Conservation (phyloP, 1,140 invertebrate species). For the Euglossa dilemma region DNA sequence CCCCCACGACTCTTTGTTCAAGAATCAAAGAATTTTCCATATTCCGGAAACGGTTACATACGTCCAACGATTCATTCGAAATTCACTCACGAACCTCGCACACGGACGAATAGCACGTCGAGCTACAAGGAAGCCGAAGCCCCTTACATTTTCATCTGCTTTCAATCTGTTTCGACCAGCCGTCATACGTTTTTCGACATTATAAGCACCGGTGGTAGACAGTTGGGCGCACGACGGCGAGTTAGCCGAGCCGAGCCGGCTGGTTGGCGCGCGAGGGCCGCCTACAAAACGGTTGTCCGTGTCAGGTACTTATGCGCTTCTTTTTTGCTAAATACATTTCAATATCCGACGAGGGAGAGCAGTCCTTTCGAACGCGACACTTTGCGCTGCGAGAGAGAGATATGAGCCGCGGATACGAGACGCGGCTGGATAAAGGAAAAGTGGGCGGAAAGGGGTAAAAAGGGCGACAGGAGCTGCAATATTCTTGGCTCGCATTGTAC, state of each 20-base stretch:
- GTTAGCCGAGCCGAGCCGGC: not conserved
- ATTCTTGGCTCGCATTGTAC: constrained; percentile 79
- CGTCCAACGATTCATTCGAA: not conserved
- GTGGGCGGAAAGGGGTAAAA: constrained; percentile 48
- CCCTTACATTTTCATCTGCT: constrained; percentile 37
- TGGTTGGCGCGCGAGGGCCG: not conserved
- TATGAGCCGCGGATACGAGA: constrained; percentile 47
- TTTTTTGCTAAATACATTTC: constrained; percentile 73
- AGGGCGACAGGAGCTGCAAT: constrained; percentile 73
- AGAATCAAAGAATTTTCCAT: not conserved
- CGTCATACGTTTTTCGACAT: constrained; percentile 51
- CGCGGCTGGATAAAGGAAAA: constrained; percentile 29
- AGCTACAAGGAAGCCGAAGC: not conserved
- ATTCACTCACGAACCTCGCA: not conserved
- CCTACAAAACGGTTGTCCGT: constrained; percentile 52
- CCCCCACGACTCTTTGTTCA: not conserved
- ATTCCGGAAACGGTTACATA: not conserved
- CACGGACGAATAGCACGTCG: not conserved
- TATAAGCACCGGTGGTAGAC: constrained; percentile 52
- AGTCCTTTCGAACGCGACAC: constrained; percentile 58
- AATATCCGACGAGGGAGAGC: constrained; percentile 67
- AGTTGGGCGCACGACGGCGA: constrained; percentile 7
- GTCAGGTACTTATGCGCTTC: constrained; percentile 43
- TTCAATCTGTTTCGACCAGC: constrained; percentile 35
- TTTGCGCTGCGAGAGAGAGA: constrained; percentile 7